phyloP scores from a whole-genome alignment of 2,797 vertebrate genomes.

The Tauraco hartlaubi region DNA sequence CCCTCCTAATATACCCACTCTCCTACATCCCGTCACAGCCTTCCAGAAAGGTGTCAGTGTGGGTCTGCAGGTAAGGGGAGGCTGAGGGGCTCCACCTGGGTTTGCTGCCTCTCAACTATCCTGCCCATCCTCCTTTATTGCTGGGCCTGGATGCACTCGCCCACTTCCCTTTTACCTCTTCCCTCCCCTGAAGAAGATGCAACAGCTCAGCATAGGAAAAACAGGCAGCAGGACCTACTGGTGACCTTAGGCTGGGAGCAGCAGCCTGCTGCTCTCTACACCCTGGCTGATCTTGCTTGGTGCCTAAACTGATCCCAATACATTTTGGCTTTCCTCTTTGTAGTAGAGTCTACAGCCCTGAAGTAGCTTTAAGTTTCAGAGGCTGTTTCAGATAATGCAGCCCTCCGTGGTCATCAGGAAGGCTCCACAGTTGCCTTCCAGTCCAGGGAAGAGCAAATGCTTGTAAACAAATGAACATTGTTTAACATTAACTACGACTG shows the following conservation, averaged over 20 bases:
- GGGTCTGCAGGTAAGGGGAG: neutral
- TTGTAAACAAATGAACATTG: constrained; percentile 1
- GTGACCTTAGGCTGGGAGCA: neutral
- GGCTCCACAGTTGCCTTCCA: neutral
- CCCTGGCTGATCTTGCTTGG: neutral
- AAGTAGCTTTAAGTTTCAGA: neutral
- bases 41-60: neutral
- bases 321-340: neutral
- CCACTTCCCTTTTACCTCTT: neutral
- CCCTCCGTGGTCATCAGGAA: fast-evolving
- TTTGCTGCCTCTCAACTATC: neutral
- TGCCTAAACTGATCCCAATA: neutral
- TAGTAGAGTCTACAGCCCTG: neutral
- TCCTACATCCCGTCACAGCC: neutral
- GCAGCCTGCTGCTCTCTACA: neutral
- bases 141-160: fast-evolving
- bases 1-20: neutral
- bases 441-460: neutral
- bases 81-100: neutral
- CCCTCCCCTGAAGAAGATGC: neutral
- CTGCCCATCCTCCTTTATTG: neutral
- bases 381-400: neutral
- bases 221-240: neutral
- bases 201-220: neutral
- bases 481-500: neutral